Conservation (phyloP, 2,113 vertebrate genomes). For the Crotalus viridis region DNA sequence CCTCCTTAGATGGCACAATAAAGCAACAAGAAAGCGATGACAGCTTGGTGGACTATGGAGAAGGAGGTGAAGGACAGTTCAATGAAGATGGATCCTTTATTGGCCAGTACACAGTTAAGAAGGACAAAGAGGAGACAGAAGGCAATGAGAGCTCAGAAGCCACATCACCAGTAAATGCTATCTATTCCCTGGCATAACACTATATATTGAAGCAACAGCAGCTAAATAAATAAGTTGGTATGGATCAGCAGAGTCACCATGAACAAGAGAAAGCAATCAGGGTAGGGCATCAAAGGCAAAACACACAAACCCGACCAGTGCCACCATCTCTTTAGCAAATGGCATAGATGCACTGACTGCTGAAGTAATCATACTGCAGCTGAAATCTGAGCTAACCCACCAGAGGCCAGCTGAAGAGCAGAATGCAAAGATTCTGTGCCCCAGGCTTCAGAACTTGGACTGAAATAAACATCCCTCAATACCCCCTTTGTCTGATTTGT, state of each 20-base stretch:
- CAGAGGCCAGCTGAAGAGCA: slow-evolving; percentile 34
- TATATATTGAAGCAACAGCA: slow-evolving; percentile 17
- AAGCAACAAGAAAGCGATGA: slow-evolving; percentile 94
- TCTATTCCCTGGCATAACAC: slow-evolving; percentile 90
- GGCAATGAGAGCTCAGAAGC: slow-evolving; percentile 98
- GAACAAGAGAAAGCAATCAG: slow-evolving; percentile 26
- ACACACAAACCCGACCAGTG: slow-evolving; percentile 36
- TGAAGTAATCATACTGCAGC: slow-evolving; percentile 29
- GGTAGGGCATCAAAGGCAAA: neutral
- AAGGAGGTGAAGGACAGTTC: slow-evolving; percentile 94
- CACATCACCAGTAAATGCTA: slow-evolving; percentile 95
- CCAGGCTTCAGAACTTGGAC: slow-evolving; percentile 27
- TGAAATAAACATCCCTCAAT: slow-evolving; percentile 23
- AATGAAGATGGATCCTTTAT: slow-evolving; percentile 98
- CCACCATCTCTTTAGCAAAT: slow-evolving; percentile 56
- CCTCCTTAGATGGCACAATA: slow-evolving; percentile 91
- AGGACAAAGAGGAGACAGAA: slow-evolving; percentile 98
- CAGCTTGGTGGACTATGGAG: slow-evolving; percentile 96
- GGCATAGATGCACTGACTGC: slow-evolving; percentile 20
- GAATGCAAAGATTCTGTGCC: slow-evolving; percentile 7
- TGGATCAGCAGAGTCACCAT: slow-evolving; percentile 38
- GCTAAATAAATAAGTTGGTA: slow-evolving; percentile 40
- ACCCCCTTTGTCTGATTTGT: neutral
- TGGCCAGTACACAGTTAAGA: slow-evolving; percentile 97
- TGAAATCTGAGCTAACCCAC: slow-evolving; percentile 36